Evolutionary conservation across 2,797 vertebrate species (phyloP).

Genomic region (Lateolabrax maculatus): DNA sequence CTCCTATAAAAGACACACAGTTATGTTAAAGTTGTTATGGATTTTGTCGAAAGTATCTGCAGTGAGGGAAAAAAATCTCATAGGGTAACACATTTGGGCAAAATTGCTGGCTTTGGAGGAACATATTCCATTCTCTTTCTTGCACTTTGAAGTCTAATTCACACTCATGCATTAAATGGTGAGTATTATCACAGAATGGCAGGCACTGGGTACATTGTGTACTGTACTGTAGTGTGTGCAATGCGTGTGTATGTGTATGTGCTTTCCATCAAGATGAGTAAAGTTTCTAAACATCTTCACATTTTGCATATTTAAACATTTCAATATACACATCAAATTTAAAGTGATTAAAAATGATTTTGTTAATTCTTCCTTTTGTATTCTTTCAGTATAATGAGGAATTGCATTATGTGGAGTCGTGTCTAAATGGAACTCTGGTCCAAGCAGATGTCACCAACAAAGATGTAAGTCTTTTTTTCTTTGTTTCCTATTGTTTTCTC

Average conservation of each 20-base stretch:
- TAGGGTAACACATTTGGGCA: constrained; percentile 35
- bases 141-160: constrained; percentile 88
- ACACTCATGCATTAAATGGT: constrained; percentile 88
- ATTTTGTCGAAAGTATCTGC: constrained; percentile 19
- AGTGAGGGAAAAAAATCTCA: constrained; percentile 8
- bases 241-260: constrained; percentile 1
- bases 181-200: constrained; percentile 84
- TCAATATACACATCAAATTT: constrained; percentile 1
- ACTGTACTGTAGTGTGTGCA: constrained; percentile 10
- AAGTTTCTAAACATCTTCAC: constrained; percentile 34
- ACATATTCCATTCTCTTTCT: constrained; percentile 76
- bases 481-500: constrained; percentile 15
- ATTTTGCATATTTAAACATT: constrained; percentile 25
- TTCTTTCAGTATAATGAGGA: constrained; percentile 94
- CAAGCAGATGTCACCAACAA: constrained; percentile 98
- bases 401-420: constrained; percentile 95
- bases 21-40: not conserved
- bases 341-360: not conserved
- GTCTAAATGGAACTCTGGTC: constrained; percentile 95
- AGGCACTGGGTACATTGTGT: constrained; percentile 58
- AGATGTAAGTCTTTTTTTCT: constrained; percentile 88
- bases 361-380: constrained; percentile 28
- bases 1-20: not conserved
- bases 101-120: constrained; percentile 52
- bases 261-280: constrained; percentile 43